phyloP scores from a whole-genome alignment of 2,797 vertebrate genomes.

The Betta splendens region DNA sequence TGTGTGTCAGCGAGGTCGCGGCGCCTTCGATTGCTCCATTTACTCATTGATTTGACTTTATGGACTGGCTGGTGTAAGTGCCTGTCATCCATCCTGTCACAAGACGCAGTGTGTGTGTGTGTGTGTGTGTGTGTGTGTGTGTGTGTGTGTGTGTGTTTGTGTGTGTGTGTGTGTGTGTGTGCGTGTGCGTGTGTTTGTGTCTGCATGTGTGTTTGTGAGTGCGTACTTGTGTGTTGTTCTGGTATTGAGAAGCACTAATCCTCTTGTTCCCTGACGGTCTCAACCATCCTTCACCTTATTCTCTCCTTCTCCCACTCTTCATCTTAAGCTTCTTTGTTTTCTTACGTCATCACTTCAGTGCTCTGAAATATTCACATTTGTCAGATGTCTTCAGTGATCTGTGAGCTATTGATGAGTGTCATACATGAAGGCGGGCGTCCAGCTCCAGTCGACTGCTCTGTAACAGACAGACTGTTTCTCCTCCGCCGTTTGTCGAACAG shows the following conservation, averaged over 20 bases:
- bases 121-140: too few species aligned
- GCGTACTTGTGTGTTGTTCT: neutral
- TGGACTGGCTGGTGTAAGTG: slow-evolving; percentile 62
- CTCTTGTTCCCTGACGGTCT: neutral
- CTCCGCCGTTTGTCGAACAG: slow-evolving; percentile 49
- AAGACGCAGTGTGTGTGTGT: too few species aligned
- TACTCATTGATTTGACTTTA: slow-evolving; percentile 51
- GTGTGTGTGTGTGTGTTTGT: too few species aligned
- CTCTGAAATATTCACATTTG: too few species aligned
- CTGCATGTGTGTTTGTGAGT: too few species aligned
- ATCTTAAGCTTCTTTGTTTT: neutral
- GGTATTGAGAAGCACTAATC: slow-evolving; percentile 6
- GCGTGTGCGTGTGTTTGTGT: too few species aligned
- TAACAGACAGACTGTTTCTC: slow-evolving; percentile 44
- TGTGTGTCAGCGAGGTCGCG: slow-evolving; percentile 16
- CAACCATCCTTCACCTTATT: neutral
- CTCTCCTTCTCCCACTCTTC: neutral
- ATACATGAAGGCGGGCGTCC: too few species aligned
- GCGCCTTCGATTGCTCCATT: slow-evolving; percentile 43
- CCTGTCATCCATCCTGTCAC: slow-evolving; percentile 53
- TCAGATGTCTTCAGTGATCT: too few species aligned
- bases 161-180: slow-evolving; percentile 23
- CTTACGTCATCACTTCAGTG: neutral
- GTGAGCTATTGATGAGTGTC: too few species aligned
- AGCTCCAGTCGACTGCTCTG: slow-evolving; percentile 30